Percentiles rank a stretch among this genome's conserved stretches.
Evolutionary conservation across 2,113 vertebrate species (phyloP).

Genomic region (Sylvicapra grimmia): DNA sequence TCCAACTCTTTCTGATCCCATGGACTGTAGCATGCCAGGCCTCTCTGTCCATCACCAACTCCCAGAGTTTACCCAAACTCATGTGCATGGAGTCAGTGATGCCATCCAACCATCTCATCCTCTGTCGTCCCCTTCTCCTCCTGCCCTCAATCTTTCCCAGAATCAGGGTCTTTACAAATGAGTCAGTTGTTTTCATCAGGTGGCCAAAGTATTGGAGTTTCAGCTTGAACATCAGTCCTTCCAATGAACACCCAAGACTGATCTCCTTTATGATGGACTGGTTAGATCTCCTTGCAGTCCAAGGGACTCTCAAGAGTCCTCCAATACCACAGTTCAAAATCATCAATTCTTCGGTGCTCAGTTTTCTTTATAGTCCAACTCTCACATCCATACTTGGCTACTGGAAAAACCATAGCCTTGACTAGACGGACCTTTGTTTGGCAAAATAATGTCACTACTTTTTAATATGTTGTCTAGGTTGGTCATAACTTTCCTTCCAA

Average conservation of each 20-base stretch:
- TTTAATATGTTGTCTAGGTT: neutral
- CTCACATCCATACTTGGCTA: neutral
- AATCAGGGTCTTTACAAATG: neutral
- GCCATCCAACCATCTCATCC: neutral
- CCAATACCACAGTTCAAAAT: neutral
- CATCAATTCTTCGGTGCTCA: accelerated
- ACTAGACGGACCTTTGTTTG: neutral
- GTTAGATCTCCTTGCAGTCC: neutral
- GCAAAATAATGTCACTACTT: neutral
- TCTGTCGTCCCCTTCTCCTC: accelerated
- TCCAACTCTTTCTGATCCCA: accelerated
- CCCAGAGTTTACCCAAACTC: accelerated
- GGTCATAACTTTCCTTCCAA: neutral
- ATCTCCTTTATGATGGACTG: neutral
- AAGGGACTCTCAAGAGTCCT: neutral
- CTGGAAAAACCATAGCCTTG: neutral
- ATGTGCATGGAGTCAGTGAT: neutral
- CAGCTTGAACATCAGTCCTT: neutral
- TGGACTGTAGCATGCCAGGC: neutral
- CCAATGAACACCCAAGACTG: neutral
- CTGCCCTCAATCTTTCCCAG: neutral
- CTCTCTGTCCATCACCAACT: neutral
- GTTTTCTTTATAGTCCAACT: neutral
- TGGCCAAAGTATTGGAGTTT: neutral
- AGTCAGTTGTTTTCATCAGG: accelerated